Conservation (phyloP, 2,797 vertebrate genomes). For the Coregonus suidteri region DNA sequence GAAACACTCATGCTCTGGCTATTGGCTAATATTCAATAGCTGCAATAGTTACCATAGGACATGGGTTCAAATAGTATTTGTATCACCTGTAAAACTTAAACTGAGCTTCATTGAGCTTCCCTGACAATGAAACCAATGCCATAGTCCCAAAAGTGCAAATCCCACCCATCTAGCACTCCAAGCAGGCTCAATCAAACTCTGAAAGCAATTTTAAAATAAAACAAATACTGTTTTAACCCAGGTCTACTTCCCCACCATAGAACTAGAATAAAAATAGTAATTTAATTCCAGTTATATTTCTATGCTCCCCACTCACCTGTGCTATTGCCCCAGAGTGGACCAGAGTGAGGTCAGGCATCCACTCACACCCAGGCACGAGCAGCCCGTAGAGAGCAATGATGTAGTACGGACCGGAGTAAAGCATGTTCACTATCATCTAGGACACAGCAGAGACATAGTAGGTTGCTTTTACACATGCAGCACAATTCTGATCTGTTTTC, state of each 20-base stretch:
- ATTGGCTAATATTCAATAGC: background rate
- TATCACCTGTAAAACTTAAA: background rate
- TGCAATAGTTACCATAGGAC: background rate
- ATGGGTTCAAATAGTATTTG: no score
- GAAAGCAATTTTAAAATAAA: no score
- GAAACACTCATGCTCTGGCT: background rate
- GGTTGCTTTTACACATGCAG: no score
- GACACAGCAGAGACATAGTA: slow-evolving; percentile 20
- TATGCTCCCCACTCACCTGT: slow-evolving; percentile 76
- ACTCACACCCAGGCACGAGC: slow-evolving; percentile 88
- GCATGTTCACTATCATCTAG: slow-evolving; percentile 91
- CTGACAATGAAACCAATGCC: background rate
- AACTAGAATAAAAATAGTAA: no score
- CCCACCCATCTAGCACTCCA: no score
- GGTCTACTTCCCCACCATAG: no score
- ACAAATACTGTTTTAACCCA: no score
- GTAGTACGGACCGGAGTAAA: slow-evolving; percentile 90
- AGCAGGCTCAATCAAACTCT: no score
- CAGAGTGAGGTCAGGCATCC: slow-evolving; percentile 88
- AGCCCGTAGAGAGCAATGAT: slow-evolving; percentile 84
- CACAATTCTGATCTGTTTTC: no score
- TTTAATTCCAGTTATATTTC: no score
- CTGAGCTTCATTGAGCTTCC: background rate
- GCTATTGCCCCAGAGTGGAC: slow-evolving; percentile 90
- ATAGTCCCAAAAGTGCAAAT: no score